These are phyloP conservation scores for Notothenia coriiceps DNA, from an alignment of 2,113 vertebrate genomes.

Conservation along the genomic window DNA sequence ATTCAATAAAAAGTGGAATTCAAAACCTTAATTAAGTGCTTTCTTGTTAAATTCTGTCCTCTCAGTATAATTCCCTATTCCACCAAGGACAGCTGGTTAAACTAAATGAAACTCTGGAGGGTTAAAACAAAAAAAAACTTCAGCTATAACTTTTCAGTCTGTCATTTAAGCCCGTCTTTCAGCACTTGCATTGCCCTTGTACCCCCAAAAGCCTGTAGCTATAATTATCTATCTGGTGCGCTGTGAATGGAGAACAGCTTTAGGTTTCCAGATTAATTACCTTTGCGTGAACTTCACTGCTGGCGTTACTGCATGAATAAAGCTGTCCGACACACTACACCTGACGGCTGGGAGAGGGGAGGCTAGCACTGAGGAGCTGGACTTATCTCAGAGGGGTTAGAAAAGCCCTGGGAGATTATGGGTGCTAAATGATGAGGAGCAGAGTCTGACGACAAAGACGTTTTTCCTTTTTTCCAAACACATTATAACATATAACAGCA, in stretches of 20 bases:
- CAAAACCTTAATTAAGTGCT: background rate
- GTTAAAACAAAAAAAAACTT: slow-evolving; percentile 28
- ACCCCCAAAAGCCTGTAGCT: slow-evolving; percentile 59
- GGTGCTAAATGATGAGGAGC: slow-evolving; percentile 63
- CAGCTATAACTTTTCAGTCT: slow-evolving; percentile 50
- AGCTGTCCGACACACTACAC: slow-evolving; percentile 72
- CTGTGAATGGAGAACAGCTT: slow-evolving; percentile 63
- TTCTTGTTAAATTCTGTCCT: background rate
- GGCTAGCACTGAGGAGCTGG: slow-evolving; percentile 35
- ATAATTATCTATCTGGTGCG: slow-evolving; percentile 67
- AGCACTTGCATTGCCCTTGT: slow-evolving; percentile 60
- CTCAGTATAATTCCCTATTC: background rate
- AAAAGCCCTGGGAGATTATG: slow-evolving; percentile 46
- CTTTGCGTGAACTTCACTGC: slow-evolving; percentile 64
- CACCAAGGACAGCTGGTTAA: slow-evolving; percentile 19
- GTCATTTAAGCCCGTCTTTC: slow-evolving; percentile 64
- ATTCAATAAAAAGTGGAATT: slow-evolving; percentile 6
- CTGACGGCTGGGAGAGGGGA: slow-evolving; percentile 53
- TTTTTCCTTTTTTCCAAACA: background rate
- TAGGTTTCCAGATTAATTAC: slow-evolving; percentile 77
- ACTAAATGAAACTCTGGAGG: slow-evolving; percentile 43
- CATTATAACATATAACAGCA: background rate
- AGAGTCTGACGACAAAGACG: slow-evolving; percentile 19
- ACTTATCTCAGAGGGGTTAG: slow-evolving; percentile 52
- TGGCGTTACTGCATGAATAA: slow-evolving; percentile 68